A percentile compares a stretch with the other conserved stretches of the same genome.
Evolutionary conservation across 2,113 vertebrate species (phyloP).

Genomic region (Phalacrocorax pelagicus): DNA sequence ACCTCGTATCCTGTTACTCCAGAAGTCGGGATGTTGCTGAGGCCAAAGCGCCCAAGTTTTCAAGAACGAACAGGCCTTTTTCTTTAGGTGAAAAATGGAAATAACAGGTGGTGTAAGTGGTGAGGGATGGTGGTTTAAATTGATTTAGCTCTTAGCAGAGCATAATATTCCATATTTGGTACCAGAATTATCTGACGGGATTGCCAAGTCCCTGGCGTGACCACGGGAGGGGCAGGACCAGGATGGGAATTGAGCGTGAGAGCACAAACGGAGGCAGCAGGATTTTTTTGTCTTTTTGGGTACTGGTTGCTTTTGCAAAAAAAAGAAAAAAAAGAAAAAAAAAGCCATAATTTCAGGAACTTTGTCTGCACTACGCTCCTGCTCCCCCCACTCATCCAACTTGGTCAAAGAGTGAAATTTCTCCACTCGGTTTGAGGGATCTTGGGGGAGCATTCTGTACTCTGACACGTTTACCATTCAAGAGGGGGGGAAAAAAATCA

Average conservation of each 20-base stretch:
- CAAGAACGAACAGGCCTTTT: slow-evolving; percentile 33
- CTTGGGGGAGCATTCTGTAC: background rate
- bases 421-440: fast-evolving
- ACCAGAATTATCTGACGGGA: background rate
- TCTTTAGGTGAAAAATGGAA: slow-evolving; percentile 40
- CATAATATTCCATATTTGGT: background rate
- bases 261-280: background rate
- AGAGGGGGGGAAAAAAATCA: background rate
- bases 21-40: background rate
- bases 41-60: slow-evolving; percentile 1
- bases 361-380: slow-evolving; percentile 29
- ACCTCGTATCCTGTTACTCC: background rate
- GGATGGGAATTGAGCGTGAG: background rate
- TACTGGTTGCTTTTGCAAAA: background rate
- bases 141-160: slow-evolving; percentile 22
- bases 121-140: slow-evolving; percentile 14
- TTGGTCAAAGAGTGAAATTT: background rate
- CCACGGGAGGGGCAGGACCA: background rate
- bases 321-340: background rate
- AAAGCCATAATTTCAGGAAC: background rate
- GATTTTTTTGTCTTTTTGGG: background rate
- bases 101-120: background rate
- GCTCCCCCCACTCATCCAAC: background rate
- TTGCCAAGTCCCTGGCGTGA: background rate
- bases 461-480: fast-evolving